A percentile compares a stretch with the other conserved stretches of the same genome.
These are phyloP conservation scores for Andrena praecox DNA, from an alignment of 2,888 invertebrate genomes.

Conservation along the genomic window DNA sequence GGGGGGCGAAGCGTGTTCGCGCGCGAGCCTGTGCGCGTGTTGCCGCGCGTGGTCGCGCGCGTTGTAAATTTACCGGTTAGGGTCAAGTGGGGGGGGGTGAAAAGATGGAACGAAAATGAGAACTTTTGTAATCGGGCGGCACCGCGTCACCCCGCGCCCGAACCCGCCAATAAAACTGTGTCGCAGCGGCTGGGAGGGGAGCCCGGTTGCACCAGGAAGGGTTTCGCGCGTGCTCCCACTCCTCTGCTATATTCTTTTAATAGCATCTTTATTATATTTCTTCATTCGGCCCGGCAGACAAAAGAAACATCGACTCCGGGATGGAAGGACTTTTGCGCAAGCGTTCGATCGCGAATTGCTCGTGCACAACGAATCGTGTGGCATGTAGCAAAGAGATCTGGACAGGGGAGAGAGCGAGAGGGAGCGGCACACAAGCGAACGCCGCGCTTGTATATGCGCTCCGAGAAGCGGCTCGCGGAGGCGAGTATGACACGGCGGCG, in stretches of 20 bases:
- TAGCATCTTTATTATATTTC: neutral
- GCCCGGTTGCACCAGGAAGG: neutral
- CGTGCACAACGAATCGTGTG: slow-evolving; percentile 57
- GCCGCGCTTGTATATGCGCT: slow-evolving; percentile 58
- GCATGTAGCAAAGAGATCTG: slow-evolving; percentile 67
- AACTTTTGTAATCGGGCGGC: slow-evolving; percentile 34
- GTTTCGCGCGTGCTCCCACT: neutral
- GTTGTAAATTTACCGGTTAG: slow-evolving; percentile 67
- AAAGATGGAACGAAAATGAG: slow-evolving; percentile 42
- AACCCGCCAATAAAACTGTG: neutral
- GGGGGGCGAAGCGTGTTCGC: neutral
- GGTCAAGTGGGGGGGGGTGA: slow-evolving; percentile 53
- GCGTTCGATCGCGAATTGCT: slow-evolving; percentile 30
- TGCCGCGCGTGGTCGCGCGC: slow-evolving; percentile 48
- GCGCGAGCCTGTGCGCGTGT: slow-evolving; percentile 17
- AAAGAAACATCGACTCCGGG: slow-evolving; percentile 11
- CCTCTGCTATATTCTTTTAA: too few relatives aligned
- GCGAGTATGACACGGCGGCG: slow-evolving; percentile 70
- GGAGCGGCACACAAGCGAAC: slow-evolving; percentile 47
- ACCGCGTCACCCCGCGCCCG: neutral
- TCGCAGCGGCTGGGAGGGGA: neutral
- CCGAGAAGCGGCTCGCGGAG: slow-evolving; percentile 55
- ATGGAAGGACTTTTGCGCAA: slow-evolving; percentile 40
- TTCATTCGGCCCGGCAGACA: neutral
- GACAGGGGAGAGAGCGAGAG: slow-evolving; percentile 64